phyloP scores from a whole-genome alignment of 2,888 invertebrate species.

The Heliconius cydno region DNA sequence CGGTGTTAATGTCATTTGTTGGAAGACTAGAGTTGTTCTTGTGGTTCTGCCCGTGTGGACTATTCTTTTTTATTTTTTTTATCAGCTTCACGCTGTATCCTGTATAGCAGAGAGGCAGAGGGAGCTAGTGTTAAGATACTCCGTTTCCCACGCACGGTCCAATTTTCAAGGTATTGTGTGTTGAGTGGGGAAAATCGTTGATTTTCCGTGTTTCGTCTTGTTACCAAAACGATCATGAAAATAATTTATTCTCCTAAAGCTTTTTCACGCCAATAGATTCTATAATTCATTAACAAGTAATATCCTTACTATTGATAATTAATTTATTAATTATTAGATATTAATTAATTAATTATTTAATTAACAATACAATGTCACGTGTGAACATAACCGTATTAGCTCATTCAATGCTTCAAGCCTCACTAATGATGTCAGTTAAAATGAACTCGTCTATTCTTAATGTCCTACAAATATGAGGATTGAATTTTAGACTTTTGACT shows the following conservation, averaged over 20 bases:
- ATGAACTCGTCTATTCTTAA: conserved; percentile 32
- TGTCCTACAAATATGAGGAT: conserved; percentile 32
- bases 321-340: neutral
- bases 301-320: neutral
- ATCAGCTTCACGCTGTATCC: no score
- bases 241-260: neutral
- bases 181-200: neutral
- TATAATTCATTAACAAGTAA: neutral
- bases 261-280: no score
- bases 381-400: conserved; percentile 13
- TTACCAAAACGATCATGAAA: neutral
- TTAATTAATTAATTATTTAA: neutral
- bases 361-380: neutral
- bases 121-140: neutral
- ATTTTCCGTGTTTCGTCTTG: neutral
- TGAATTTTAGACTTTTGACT: conserved; percentile 20
- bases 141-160: no score
- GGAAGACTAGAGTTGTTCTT: neutral
- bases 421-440: conserved; percentile 36
- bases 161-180: neutral
- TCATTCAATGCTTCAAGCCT: conserved; percentile 30
- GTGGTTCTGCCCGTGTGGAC: neutral
- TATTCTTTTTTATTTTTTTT: no score
- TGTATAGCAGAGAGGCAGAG: neutral
- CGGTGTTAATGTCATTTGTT: conserved; percentile 2